Evolutionary conservation across 2,113 vertebrate species (phyloP), one percentile per base, ranked within the genome.

Genomic region (Bubalus kerabau): DNA sequence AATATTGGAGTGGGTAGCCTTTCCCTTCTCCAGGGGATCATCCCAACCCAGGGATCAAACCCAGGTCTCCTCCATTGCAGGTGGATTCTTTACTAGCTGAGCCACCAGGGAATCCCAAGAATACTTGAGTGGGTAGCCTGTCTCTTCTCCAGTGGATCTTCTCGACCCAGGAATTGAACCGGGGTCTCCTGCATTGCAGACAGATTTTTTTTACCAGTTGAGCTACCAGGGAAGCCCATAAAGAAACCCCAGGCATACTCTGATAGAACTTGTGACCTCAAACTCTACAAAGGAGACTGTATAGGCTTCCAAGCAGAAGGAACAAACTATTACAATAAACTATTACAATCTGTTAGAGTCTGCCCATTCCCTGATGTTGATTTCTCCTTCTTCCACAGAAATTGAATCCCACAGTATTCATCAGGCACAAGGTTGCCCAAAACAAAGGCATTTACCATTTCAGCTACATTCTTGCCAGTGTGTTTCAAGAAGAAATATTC

Each of bases 141-240:
- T 71, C 64, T 36, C n/a, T 36, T 71, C 64, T 64, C 30, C 62
- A 64, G 62, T 17, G 30, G 62, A 64, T 64, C 62, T 64, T 64
- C 30, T 30, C 0, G 0, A n/a, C 30, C 62, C 62, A n/a, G 62
- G 64, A 71, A 36, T 6, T 36, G 64, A 71, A 71, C 5, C 0
- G 0, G 2, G 0, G n/a, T 36, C 19, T 71, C 2, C 64, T 23
- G 17, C 64, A 71, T 23, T 71, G n/a, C n/a, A 71, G n/a, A 71
- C 2, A 19, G 19, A 36, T 36, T 12, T 36, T 71, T 71, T 71
- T 71, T 71, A 71, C 64, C n/a, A 71, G 64, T 9, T 36, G 19
- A 36, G 2, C 64, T 36, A 71, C 19, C 64, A 71, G 64, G 32
- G 64, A 71, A 71, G 64, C 19, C 64, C n/a, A 23, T 71, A 87